These are phyloP conservation scores for Eubasilissa regina DNA, from an alignment of 1,140 invertebrate genomes.

Conservation along the genomic window DNA sequence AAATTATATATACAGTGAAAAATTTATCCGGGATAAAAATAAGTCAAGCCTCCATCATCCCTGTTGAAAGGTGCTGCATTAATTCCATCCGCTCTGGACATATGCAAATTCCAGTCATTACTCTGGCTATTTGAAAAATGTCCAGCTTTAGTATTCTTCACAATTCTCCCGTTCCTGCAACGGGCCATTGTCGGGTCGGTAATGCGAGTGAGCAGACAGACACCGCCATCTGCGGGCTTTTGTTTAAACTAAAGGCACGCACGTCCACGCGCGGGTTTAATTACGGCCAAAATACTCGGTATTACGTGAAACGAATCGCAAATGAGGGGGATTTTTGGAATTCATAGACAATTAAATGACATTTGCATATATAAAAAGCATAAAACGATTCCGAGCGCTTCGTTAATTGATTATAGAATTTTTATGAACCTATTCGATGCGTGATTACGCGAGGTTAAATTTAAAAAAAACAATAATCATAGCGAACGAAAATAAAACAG, in stretches of 20 bases:
- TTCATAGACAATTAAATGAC: not conserved
- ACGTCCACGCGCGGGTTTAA: not conserved
- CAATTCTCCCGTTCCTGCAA: constrained; percentile 43
- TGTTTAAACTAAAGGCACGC: not conserved
- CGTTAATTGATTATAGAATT: too few species aligned
- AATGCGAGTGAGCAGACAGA: constrained; percentile 12
- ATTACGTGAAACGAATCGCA: constrained; percentile 26
- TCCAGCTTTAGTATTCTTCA: constrained; percentile 50
- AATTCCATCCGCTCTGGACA: constrained; percentile 20
- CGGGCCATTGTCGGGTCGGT: constrained; percentile 6
- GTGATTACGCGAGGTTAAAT: too few species aligned
- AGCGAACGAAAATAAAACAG: too few species aligned
- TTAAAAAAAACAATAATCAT: too few species aligned
- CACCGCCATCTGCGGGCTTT: constrained; percentile 28
- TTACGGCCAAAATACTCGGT: not conserved
- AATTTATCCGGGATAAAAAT: too few species aligned
- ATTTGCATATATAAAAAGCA: not conserved
- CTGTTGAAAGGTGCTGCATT: constrained; percentile 18
- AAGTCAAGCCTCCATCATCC: not conserved
- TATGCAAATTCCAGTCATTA: constrained; percentile 58
- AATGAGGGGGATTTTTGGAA: constrained; percentile 1
- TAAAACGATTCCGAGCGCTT: too few species aligned
- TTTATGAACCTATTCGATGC: too few species aligned
- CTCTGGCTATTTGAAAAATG: constrained; percentile 57
- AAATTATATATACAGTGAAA: too few species aligned